Conservation (phyloP, 2,113 vertebrate species). For the Acanthochromis polyacanthus region DNA sequence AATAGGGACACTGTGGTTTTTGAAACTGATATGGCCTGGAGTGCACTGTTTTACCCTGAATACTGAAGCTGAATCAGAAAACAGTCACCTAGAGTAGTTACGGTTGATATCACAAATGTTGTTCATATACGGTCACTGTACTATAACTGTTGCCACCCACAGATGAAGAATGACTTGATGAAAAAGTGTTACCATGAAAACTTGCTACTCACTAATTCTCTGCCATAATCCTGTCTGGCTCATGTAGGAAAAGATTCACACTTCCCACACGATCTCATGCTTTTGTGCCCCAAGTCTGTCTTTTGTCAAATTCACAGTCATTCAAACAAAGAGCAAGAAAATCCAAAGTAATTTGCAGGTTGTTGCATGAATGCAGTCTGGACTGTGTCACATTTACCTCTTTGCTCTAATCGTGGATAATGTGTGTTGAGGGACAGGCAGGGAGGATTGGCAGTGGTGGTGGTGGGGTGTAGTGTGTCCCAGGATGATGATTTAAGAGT, state of each 20-base stretch:
- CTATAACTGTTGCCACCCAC: constrained; percentile 48
- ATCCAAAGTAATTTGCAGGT: constrained; percentile 8
- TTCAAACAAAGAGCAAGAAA: constrained; percentile 17
- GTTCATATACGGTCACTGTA: constrained; percentile 28
- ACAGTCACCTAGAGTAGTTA: constrained; percentile 1
- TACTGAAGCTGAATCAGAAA: not conserved
- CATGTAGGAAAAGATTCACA: constrained; percentile 44
- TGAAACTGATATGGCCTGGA: constrained; percentile 19
- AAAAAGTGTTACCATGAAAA: constrained; percentile 52
- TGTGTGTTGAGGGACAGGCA: constrained; percentile 19
- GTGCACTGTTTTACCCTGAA: constrained; percentile 22
- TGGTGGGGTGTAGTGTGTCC: constrained; percentile 55
- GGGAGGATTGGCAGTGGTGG: not conserved
- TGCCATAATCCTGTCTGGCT: constrained; percentile 58
- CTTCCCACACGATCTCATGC: constrained; percentile 41
- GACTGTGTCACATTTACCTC: constrained; percentile 34
- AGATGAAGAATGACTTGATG: constrained; percentile 51
- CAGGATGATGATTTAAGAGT: constrained; percentile 81
- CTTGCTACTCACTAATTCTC: constrained; percentile 37
- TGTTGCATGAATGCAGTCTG: constrained; percentile 7
- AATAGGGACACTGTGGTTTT: constrained; percentile 4
- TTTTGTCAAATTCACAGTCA: constrained; percentile 22
- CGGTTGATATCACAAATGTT: constrained; percentile 12
- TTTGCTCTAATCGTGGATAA: constrained; percentile 22
- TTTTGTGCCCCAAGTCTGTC: constrained; percentile 18